Evolutionary conservation across 2,113 vertebrate species (phyloP).

Genomic region (Mustela nigripes): DNA sequence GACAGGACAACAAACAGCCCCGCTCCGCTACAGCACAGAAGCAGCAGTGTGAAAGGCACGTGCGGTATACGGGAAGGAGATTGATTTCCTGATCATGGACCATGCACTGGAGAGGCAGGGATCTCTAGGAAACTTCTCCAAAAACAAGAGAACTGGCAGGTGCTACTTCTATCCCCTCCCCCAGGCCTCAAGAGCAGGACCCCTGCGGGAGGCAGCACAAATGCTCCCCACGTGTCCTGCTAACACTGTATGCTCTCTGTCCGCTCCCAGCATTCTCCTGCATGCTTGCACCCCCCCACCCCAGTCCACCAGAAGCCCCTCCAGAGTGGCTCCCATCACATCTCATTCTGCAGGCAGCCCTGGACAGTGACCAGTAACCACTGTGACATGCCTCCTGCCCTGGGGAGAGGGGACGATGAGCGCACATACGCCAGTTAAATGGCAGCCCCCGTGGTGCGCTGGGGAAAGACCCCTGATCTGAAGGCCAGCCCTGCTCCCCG

Average conservation of each 20-base stretch:
- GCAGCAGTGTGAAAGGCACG: background rate
- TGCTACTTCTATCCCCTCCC: background rate
- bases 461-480: background rate
- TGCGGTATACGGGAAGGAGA: background rate
- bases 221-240: background rate
- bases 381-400: background rate
- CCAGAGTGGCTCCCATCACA: background rate
- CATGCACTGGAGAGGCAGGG: background rate
- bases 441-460: background rate
- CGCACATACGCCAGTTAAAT: background rate
- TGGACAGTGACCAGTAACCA: background rate
- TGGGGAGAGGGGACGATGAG: background rate
- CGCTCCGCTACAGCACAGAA: background rate
- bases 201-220: background rate
- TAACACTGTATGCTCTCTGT: background rate
- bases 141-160: background rate
- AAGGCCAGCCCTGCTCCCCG: background rate
- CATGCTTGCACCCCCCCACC: background rate
- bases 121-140: background rate
- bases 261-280: background rate
- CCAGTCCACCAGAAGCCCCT: background rate
- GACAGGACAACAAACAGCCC: background rate
- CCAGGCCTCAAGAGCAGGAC: background rate
- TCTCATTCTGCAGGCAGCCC: background rate
- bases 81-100: background rate